Percentiles rank a stretch among this genome's conserved stretches.
These are phyloP conservation scores for Noctua janthe DNA, from an alignment of 2,888 invertebrate genomes.

Conservation along the genomic window DNA sequence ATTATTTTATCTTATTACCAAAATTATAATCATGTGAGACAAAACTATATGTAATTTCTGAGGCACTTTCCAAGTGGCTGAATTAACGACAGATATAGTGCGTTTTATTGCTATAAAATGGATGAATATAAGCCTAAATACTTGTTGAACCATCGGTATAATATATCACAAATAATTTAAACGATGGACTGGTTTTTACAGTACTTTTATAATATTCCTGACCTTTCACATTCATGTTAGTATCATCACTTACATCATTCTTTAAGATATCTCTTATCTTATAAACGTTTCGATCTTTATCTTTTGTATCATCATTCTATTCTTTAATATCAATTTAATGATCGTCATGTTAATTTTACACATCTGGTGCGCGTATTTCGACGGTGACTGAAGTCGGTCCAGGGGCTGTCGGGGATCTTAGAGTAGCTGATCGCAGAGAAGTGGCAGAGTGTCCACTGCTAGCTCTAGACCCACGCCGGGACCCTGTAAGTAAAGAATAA, in stretches of 20 bases:
- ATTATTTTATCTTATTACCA: conserved; percentile 66
- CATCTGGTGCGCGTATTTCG: conserved; percentile 93
- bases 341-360: conserved; percentile 76
- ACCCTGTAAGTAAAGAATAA: conserved; percentile 76
- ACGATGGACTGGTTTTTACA: conserved; percentile 84
- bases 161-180: conserved; percentile 88
- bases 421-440: conserved; percentile 92
- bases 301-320: conserved; percentile 31
- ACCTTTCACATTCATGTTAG: conserved; percentile 42
- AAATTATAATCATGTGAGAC: conserved; percentile 72
- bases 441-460: conserved; percentile 95
- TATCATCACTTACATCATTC: conserved; percentile 63
- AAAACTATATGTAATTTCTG: conserved; percentile 78
- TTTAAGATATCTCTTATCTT: conserved; percentile 26
- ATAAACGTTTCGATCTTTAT: conserved; percentile 37
- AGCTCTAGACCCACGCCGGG: conserved; percentile 93
- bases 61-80: conserved; percentile 88
- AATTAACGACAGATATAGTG: conserved; percentile 78
- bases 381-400: conserved; percentile 92
- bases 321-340: conserved; percentile 27
- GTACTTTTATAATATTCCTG: conserved; percentile 60
- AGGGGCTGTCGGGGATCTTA: conserved; percentile 83
- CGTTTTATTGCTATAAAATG: conserved; percentile 79
- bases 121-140: conserved; percentile 82
- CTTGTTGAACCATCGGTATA: conserved; percentile 81